Percentiles rank a stretch among this genome's conserved stretches.
These are phyloP conservation scores for Ectemnius continuus DNA, from an alignment of 2,888 invertebrate species.

Conservation along the genomic window DNA sequence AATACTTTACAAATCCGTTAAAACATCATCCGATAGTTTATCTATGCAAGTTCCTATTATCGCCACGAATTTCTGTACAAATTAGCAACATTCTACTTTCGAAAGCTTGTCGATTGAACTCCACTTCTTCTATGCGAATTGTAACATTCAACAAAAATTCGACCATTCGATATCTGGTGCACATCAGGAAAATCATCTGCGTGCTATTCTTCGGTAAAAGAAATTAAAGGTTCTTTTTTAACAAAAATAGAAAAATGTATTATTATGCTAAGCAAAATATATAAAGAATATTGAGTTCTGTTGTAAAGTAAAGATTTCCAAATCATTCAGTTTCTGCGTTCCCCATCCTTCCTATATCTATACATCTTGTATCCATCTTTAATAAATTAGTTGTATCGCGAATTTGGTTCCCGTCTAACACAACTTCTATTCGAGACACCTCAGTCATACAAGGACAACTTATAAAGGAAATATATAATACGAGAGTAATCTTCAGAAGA, in stretches of 20 bases:
- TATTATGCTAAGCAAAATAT: constrained; percentile 33
- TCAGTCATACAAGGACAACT: constrained; percentile 2
- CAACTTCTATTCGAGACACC: constrained; percentile 5
- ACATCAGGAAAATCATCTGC: constrained; percentile 26
- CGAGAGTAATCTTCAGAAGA: constrained; percentile 23
- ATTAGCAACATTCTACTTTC: constrained; percentile 38
- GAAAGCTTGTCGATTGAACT: constrained; percentile 20
- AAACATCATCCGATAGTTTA: constrained; percentile 32
- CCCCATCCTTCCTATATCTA: constrained; percentile 11
- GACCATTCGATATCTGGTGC: constrained; percentile 9
- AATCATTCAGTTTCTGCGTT: constrained; percentile 19
- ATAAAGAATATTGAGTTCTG: constrained; percentile 34
- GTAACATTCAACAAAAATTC: background rate
- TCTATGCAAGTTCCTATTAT: constrained; percentile 15
- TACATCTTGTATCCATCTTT: constrained; percentile 13
- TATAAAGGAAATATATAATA: constrained; percentile 18
- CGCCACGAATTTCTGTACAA: constrained; percentile 30
- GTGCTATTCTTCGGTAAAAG: constrained; percentile 8
- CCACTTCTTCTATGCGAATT: constrained; percentile 22
- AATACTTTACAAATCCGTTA: constrained; percentile 25
- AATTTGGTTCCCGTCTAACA: constrained; percentile 25
- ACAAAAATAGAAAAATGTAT: constrained; percentile 41
- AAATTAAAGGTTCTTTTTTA: constrained; percentile 37
- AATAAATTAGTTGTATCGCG: constrained; percentile 40
- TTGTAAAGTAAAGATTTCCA: constrained; percentile 33